Evolutionary conservation across 1,140 invertebrate genomes (phyloP).

Genomic region (Lordiphosa stackelbergi): DNA sequence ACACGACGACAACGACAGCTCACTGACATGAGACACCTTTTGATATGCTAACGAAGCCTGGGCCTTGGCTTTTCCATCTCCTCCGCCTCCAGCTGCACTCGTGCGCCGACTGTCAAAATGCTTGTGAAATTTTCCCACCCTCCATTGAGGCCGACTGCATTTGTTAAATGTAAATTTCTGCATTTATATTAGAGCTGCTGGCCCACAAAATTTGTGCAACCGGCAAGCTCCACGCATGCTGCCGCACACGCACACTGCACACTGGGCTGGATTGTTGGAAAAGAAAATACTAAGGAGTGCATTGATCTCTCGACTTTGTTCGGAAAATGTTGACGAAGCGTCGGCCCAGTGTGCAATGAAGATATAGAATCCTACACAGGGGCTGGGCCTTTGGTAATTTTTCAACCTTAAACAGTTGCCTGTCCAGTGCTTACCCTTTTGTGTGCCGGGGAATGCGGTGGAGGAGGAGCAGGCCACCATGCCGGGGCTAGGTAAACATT

Average conservation of each 20-base stretch:
- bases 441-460: slow-evolving; percentile 3
- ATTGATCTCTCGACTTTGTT: too few species aligned
- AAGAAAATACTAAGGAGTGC: too few species aligned
- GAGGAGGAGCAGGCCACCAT: slow-evolving; percentile 4
- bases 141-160: slow-evolving; percentile 57
- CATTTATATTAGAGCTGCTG: slow-evolving; percentile 66
- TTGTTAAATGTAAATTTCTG: slow-evolving; percentile 69
- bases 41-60: slow-evolving; percentile 68
- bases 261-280: slow-evolving; percentile 6
- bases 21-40: slow-evolving; percentile 64
- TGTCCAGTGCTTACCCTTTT: slow-evolving; percentile 61
- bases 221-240: slow-evolving; percentile 39
- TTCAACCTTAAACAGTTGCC: slow-evolving; percentile 43
- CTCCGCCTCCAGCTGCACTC: slow-evolving; percentile 10
- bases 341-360: background rate
- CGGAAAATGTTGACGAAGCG: too few species aligned
- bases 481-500: slow-evolving; percentile 42
- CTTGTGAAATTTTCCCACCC: slow-evolving; percentile 69
- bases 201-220: slow-evolving; percentile 21
- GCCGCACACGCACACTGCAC: background rate
- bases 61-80: background rate
- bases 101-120: slow-evolving; percentile 61
- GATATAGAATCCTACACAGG: background rate
- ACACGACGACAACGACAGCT: slow-evolving; percentile 57
- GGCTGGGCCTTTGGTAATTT: slow-evolving; percentile 32